Conservation (phyloP, 2,113 vertebrate genomes). For the Halcyon malimbica region DNA sequence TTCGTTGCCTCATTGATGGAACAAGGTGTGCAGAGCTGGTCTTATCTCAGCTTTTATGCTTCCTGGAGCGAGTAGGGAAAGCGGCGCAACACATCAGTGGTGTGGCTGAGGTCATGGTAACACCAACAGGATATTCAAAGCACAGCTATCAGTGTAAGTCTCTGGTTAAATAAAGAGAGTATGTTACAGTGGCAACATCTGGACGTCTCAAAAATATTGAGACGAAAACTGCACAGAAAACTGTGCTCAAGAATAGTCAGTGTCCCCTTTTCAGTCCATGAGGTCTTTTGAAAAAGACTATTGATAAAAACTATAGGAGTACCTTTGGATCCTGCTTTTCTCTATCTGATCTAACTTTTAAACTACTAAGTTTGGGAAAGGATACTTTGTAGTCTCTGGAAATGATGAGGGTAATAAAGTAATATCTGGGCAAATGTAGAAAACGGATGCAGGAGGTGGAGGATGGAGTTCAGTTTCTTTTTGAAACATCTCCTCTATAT, state of each 20-base stretch:
- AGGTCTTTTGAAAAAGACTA: not conserved
- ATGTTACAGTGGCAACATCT: not conserved
- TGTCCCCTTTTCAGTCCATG: not conserved
- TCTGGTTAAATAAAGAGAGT: not conserved
- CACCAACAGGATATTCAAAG: not conserved
- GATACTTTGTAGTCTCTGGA: not conserved
- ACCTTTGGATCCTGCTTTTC: not conserved
- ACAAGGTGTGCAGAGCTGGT: not conserved
- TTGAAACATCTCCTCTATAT: not conserved
- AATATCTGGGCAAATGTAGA: not conserved
- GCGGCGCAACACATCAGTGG: not conserved
- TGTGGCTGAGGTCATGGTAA: not conserved
- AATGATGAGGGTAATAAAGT: not conserved
- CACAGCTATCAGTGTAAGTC: not conserved
- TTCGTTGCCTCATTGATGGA: not conserved
- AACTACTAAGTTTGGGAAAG: not conserved
- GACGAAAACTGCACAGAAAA: not conserved
- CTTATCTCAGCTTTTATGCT: not conserved
- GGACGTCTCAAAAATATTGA: not conserved
- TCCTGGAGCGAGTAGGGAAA: not conserved
- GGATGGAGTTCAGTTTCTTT: not conserved
- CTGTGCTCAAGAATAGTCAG: not conserved
- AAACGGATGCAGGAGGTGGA: not conserved
- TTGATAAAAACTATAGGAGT: not conserved
- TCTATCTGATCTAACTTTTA: not conserved